These are phyloP conservation scores for Chiloscyllium plagiosum DNA, from an alignment of 2,113 vertebrate species.

Conservation along the genomic window DNA sequence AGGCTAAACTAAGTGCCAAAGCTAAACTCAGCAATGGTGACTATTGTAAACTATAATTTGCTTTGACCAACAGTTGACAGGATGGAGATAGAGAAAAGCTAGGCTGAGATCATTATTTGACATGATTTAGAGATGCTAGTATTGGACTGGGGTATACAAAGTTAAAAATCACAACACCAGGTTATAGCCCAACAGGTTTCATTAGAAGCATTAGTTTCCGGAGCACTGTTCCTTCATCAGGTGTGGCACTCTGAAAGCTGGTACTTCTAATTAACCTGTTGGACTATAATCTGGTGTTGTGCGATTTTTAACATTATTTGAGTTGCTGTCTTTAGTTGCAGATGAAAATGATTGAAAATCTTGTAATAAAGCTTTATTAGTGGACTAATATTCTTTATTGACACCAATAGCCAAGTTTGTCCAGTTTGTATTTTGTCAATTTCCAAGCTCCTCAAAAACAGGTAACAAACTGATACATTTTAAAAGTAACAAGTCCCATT, in stretches of 20 bases:
- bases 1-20: too few species aligned
- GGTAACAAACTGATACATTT: not conserved
- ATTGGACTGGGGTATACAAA: too few species aligned
- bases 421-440: not conserved
- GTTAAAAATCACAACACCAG: too few species aligned
- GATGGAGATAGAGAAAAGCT: too few species aligned
- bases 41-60: not conserved
- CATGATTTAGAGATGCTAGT: not conserved
- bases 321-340: not conserved
- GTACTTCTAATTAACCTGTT: too few species aligned
- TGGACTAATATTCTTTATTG: not conserved
- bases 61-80: not conserved
- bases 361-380: not conserved
- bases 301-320: too few species aligned
- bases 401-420: not conserved
- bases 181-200: too few species aligned
- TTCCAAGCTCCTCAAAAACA: not conserved
- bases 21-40: not conserved
- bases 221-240: too few species aligned
- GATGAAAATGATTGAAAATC: not conserved
- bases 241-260: too few species aligned
- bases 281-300: too few species aligned
- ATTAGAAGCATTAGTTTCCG: too few species aligned
- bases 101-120: not conserved
- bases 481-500: not conserved